A percentile compares a stretch with the other conserved stretches of the same genome.
Evolutionary conservation across 2,113 vertebrate genomes (phyloP).

Genomic region (Propithecus coquereli): DNA sequence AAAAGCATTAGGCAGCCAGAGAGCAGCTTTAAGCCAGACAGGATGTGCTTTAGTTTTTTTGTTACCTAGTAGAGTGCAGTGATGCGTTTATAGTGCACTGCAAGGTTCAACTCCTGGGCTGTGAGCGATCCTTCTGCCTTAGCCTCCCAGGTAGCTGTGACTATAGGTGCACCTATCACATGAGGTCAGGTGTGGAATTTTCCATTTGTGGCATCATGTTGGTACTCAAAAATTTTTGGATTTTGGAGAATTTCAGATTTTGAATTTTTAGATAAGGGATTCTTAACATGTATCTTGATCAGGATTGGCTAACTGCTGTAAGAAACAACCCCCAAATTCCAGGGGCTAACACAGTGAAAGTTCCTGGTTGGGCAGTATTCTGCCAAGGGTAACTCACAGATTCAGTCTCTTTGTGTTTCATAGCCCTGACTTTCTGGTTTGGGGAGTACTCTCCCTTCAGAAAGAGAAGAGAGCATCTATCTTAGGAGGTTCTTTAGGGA

Average conservation of each 20-base stretch:
- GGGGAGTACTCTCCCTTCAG: accelerated
- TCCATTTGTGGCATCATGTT: neutral
- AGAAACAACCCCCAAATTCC: neutral
- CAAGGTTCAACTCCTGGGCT: too few relatives aligned
- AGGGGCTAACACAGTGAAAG: too few relatives aligned
- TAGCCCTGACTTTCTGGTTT: neutral
- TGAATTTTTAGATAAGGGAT: neutral
- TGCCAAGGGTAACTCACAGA: too few relatives aligned
- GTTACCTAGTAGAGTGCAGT: too few relatives aligned
- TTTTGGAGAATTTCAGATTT: neutral
- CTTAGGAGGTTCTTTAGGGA: neutral
- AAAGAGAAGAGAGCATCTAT: neutral
- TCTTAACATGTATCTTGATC: neutral
- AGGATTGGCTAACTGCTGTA: neutral
- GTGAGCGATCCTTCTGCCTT: too few relatives aligned
- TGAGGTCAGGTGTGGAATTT: neutral
- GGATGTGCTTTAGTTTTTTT: neutral
- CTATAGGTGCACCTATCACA: neutral
- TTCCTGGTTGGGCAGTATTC: neutral
- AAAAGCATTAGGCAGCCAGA: neutral
- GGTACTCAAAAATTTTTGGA: neutral
- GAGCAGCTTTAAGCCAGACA: neutral
- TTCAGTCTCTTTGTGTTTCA: neutral
- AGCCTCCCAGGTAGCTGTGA: too few relatives aligned
- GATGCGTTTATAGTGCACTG: too few relatives aligned